Base-by-base conservation (phyloP, 2,797 vertebrate species). In the Thunnus albacares region DNA sequence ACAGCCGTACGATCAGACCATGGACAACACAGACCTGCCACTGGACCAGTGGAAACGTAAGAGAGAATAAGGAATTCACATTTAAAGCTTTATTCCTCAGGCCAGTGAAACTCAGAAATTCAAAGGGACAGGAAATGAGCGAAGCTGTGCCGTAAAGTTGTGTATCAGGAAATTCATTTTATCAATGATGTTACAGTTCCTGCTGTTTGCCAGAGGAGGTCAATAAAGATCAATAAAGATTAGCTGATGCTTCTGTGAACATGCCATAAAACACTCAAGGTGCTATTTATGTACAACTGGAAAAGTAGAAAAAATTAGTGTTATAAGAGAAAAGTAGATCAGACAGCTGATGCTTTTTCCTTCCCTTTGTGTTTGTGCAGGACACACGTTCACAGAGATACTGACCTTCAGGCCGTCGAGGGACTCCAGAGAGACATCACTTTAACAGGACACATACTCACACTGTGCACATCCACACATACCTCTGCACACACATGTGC, bases 11-110 rank as follows among this genome's bases (percentile, higher is more conserved):
- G 98, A 99, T 0, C 97, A 99, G 89, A 97, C 98, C 2, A 96
- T 96, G 86, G 98, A 99, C 84, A 97, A 98, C 65, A 90, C 96
- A 26, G 97, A 99, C 84, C 96, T 97, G 88, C 96, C 96, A 0
- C 91, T 99, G 90, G 97, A 99, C 3, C 97, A 98, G 83, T 99
- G 98, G 98, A 99, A 97, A 92, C 83, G 98, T 99, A 93, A 96
- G 97, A 87, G 13, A 26, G 5, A n/a, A 51, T 49, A 17, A 11
- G 9, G 38, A 6, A 3, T 28, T 56, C 17, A 11, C 20, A 63
- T 35, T 65, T 26, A 33, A 53, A 28, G 55, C n/a, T 45, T 22
- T 14, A 26, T 5, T 28, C 24, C 13, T 10, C 41, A 49, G 30
- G 28, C 2, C 8, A 7, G 22, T 65, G 41, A 14, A 43, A 43